Percentiles rank a stretch among this genome's conserved stretches.
phyloP scores from a whole-genome alignment of 2,113 vertebrate species.

The Chaetodon trifascialis region DNA sequence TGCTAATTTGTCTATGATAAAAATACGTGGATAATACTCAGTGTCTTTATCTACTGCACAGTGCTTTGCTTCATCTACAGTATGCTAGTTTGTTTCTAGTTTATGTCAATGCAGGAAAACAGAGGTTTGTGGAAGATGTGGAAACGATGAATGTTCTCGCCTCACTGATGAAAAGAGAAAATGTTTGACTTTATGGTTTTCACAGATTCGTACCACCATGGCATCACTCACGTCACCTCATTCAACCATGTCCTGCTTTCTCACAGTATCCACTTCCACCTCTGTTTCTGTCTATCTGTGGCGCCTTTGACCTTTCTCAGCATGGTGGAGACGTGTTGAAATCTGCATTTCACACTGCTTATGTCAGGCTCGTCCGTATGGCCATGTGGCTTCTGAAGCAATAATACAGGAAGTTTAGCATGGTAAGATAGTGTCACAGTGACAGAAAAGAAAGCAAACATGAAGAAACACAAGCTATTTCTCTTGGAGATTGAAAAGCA shows the following conservation, averaged over 20 bases:
- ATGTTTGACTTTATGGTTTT: background rate
- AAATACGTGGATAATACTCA: background rate
- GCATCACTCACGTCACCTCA: background rate
- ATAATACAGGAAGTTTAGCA: conserved; percentile 14
- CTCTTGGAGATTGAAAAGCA: conserved; percentile 1
- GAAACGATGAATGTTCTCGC: background rate
- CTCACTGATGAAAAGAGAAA: background rate
- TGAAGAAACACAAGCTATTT: conserved; percentile 22
- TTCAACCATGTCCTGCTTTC: background rate
- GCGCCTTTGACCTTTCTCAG: conserved; percentile 40
- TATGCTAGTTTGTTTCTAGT: background rate
- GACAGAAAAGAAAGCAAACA: conserved; percentile 30
- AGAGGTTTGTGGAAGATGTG: background rate
- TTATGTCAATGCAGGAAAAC: background rate
- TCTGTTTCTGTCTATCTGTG: background rate
- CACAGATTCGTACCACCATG: background rate
- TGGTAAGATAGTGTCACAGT: conserved; percentile 18
- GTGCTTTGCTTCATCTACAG: background rate
- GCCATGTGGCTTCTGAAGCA: background rate
- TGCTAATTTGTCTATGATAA: conserved; percentile 9
- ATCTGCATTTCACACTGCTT: conserved; percentile 29
- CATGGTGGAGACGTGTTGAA: conserved; percentile 20
- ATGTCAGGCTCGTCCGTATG: background rate
- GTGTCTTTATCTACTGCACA: background rate
- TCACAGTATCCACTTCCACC: background rate